Evolutionary conservation across 2,888 invertebrate species (phyloP), one percentile per base, ranked within the genome.

Genomic region (Lagria hirta): DNA sequence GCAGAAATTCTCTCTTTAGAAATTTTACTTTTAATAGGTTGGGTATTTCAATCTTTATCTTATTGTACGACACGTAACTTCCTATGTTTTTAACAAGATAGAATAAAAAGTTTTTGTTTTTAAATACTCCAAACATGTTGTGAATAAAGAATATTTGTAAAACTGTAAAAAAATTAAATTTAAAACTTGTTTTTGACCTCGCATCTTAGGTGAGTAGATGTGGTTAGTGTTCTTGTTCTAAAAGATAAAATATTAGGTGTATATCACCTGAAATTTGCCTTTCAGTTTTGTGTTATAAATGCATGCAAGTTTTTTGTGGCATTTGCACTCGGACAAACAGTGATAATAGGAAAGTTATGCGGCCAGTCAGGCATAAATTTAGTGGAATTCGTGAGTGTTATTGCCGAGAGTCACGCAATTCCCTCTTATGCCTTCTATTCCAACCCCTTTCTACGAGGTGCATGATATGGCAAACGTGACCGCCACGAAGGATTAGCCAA

Each of bases 261-360:
- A 50, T 43, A 46, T 49, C 49, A 41, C 41, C 29, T 49, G 41
- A 55, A 57, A 57, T 55, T 54, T 52, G 52, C 52, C 50, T 46
- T 36, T 40, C 16, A 44, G 35, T 33, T 41, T 29, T 20, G 20
- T 20, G 49, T 54, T 51, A 55, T 55, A 57, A 57, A 54, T 55
- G 55, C 57, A 57, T 52, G 57, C 55, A 36, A 54, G 61, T 45
- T 46, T 67, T 66, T 63, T 66, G 63, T 62, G 60, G 58, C 58
- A 55, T 62, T 62, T n/a, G n/a, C 57, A 57, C 57, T 64, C 61
- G 63, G 65, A 65, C 65, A 64, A 64, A 62, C 65, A 64, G 65
- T 68, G 69, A 69, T 68, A 69, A 68, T 69, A 64, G 62, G 60
- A 65, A 62, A 68, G 66, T 68, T 68, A 69, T 68, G 66, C 60